phyloP scores from a whole-genome alignment of 2,797 vertebrate species.

The Amblyraja radiata region DNA sequence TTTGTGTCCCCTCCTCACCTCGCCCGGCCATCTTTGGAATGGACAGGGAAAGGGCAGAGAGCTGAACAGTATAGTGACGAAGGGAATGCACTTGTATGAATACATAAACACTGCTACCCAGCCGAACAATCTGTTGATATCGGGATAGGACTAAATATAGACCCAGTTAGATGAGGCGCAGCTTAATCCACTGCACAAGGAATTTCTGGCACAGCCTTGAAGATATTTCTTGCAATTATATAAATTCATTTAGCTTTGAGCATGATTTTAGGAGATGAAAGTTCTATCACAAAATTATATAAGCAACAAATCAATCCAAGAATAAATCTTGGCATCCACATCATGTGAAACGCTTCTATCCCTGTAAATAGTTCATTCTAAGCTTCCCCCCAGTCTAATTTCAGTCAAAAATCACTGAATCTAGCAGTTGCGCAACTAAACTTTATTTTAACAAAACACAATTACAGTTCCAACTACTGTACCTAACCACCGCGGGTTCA shows the following conservation, averaged over 20 bases:
- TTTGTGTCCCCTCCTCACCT: too few relatives aligned
- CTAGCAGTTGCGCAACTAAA: too few relatives aligned
- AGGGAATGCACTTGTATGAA: background rate
- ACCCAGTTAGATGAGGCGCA: background rate
- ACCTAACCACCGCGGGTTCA: too few relatives aligned
- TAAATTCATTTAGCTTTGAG: background rate
- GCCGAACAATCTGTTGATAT: slow-evolving; percentile 12
- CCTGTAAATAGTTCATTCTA: too few relatives aligned
- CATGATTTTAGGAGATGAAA: background rate
- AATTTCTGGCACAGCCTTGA: background rate
- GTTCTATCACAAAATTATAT: background rate
- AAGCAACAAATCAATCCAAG: background rate
- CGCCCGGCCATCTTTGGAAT: too few relatives aligned
- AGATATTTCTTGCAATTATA: background rate
- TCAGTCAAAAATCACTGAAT: too few relatives aligned
- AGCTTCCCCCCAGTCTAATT: too few relatives aligned
- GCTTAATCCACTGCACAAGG: background rate
- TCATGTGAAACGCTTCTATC: background rate
- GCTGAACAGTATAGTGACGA: background rate
- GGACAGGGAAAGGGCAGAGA: background rate
- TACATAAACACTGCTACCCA: background rate
- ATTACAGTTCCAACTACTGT: too few relatives aligned
- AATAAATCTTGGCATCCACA: background rate
- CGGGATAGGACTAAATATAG: background rate
- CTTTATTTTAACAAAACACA: too few relatives aligned